Percentiles rank a stretch among this genome's conserved stretches.
phyloP scores from a whole-genome alignment of 2,113 vertebrate genomes.

The Gulo gulo region DNA sequence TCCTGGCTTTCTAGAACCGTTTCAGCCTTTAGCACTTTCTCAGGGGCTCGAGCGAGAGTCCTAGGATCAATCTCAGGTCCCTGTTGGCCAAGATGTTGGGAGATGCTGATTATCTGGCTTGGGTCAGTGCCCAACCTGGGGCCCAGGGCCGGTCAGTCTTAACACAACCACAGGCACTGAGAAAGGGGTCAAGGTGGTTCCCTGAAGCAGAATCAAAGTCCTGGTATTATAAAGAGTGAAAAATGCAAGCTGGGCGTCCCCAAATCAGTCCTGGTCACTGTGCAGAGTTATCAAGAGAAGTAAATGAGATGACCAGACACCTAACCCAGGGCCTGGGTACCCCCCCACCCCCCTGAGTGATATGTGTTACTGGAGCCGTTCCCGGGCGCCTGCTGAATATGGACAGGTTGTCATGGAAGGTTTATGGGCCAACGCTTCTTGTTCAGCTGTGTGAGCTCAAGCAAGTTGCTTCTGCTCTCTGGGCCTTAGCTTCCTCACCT shows the following conservation, averaged over 20 bases:
- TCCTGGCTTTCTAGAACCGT: not conserved
- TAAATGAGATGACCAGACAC: too few species aligned
- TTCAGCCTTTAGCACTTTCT: not conserved
- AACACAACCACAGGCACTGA: not conserved
- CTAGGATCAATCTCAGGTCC: not conserved
- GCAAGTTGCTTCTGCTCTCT: not conserved
- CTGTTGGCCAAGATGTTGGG: not conserved
- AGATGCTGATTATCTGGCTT: too few species aligned
- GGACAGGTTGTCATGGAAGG: too few species aligned
- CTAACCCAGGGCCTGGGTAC: not conserved
- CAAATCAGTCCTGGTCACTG: not conserved
- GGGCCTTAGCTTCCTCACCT: not conserved
- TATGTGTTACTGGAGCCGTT: too few species aligned
- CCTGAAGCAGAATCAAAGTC: not conserved
- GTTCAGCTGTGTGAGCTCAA: not conserved
- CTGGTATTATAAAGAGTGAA: not conserved
- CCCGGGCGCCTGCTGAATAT: not conserved
- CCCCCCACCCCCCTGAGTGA: not conserved
- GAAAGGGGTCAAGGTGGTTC: not conserved
- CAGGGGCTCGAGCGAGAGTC: not conserved
- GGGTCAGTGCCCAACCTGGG: too few species aligned
- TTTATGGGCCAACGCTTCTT: not conserved
- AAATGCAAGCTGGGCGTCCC: not conserved
- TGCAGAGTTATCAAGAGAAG: not conserved
- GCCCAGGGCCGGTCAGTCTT: accelerated